Percentiles rank a stretch among this genome's conserved stretches.
Conservation (phyloP, 1,140 invertebrate genomes). For the Neodiprion lecontei region DNA sequence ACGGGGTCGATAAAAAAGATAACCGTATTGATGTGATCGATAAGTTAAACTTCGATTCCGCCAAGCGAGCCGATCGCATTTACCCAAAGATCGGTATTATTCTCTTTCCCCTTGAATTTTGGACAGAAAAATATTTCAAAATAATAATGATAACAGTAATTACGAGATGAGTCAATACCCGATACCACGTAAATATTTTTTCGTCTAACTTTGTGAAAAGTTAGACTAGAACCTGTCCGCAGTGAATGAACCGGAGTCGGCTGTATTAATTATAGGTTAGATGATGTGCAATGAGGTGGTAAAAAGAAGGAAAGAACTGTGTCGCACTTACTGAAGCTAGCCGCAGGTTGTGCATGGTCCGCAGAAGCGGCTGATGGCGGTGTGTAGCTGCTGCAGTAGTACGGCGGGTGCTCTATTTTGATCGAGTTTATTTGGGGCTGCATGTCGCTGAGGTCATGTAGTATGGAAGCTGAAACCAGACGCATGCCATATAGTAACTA, state of each 20-base stretch:
- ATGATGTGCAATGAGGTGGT: too few species aligned
- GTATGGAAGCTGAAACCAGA: constrained; percentile 86
- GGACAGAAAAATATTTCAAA: too few species aligned
- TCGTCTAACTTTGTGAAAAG: neutral
- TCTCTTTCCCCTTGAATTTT: too few species aligned
- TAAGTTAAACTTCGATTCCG: constrained; percentile 31
- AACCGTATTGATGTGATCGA: too few species aligned
- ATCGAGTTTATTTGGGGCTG: constrained; percentile 82
- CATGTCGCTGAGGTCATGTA: constrained; percentile 86
- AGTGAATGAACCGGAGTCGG: too few species aligned
- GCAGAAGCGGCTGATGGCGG: constrained; percentile 68
- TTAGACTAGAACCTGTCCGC: neutral
- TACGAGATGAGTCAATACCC: too few species aligned
- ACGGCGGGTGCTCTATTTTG: constrained; percentile 88
- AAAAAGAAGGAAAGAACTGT: too few species aligned
- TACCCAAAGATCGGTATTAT: too few species aligned
- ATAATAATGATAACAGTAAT: too few species aligned
- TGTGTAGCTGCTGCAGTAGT: constrained; percentile 93
- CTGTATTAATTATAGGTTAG: too few species aligned
- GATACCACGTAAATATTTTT: too few species aligned
- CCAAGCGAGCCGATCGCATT: constrained; percentile 22
- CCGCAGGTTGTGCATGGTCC: constrained; percentile 58
- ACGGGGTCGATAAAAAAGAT: neutral
- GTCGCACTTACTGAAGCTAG: constrained; percentile 60
- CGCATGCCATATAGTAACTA: constrained; percentile 39